Base-by-base conservation (phyloP, 2,113 vertebrate genomes). In the Sebastes schlegelii region DNA sequence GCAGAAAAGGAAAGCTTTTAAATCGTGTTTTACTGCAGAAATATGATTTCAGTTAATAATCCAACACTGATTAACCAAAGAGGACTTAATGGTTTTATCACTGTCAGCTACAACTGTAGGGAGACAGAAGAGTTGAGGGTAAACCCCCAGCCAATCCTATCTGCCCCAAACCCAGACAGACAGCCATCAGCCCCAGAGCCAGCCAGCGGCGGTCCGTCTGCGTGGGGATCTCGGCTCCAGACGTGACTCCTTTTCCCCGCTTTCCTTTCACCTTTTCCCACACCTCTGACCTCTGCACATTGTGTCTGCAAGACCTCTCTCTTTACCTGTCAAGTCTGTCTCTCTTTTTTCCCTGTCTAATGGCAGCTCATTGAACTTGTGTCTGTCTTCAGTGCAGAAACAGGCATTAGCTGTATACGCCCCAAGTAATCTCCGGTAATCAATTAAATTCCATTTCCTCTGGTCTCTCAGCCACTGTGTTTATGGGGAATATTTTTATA, bases 161-260 rank as follows among this genome's bases (percentile, higher is more conserved):
- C 77, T 73, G 67, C 58, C 19, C 11, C 42, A 57, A 63, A 78
- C 19, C 52, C 91, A 92, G 90, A 85, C 75, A 84, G 65, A 69
- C 81, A 82, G 74, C 49, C 82, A 79, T 52, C 84, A 74, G 80
- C 73, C 66, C 60, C 51, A 43, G 76, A 91, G 82, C 8, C 85
- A 71, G 82, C 60, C 79, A 77, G 52, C 23, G 42, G 70, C 77
- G 74, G 52, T 52, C 65, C 74, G 73, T 80, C 82, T 80, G 13
- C 49, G 54, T 48, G n/a, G 55, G 68, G 74, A 58, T 48, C 34
- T 4, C 19, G 12, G 70, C 67, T 67, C 62, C 23, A 60, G 10
- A 40, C 46, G 62, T 54, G 72, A 13, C 71, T 42, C 42, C 10
- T 45, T 71, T 49, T 70, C 61, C 58, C 66, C 40, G 57, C 71